Evolutionary conservation across 1,140 invertebrate species (phyloP).

Genomic region (Calliphora vicina): DNA sequence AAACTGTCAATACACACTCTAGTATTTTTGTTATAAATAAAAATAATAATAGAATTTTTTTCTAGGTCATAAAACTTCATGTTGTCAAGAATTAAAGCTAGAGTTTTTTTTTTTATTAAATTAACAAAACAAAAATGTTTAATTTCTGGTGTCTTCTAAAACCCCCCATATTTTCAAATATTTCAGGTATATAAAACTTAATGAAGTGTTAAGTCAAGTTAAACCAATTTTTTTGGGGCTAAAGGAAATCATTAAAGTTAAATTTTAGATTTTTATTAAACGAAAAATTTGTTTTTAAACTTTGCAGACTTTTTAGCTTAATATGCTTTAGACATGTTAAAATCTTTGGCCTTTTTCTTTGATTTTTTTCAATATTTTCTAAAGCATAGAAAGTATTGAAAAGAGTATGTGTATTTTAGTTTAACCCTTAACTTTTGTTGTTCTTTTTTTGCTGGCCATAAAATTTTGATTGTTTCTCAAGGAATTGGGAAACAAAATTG

Average conservation of each 20-base stretch:
- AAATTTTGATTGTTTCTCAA: not conserved
- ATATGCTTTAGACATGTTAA: not conserved
- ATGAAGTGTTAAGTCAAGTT: not conserved
- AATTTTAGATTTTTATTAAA: not conserved
- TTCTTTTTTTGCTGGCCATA: too few relatives aligned
- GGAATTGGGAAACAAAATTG: not conserved
- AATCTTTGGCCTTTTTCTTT: not conserved
- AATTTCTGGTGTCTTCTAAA: too few relatives aligned
- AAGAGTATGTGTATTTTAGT: not conserved
- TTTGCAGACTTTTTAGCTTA: not conserved
- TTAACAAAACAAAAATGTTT: not conserved
- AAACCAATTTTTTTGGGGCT: not conserved
- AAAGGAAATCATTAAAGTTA: not conserved
- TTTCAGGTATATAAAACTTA: not conserved
- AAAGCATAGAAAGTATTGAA: not conserved
- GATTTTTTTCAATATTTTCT: not conserved
- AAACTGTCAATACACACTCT: not conserved
- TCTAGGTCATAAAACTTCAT: constrained; percentile 7
- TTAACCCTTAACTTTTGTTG: not conserved
- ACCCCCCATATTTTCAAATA: not conserved
- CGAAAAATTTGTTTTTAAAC: not conserved
- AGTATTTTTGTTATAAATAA: too few relatives aligned
- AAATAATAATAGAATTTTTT: not conserved
- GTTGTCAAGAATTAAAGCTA: not conserved
- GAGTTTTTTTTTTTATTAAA: not conserved